Evolutionary conservation across 1,140 invertebrate species (phyloP).

Genomic region (Drosophila suzukii): DNA sequence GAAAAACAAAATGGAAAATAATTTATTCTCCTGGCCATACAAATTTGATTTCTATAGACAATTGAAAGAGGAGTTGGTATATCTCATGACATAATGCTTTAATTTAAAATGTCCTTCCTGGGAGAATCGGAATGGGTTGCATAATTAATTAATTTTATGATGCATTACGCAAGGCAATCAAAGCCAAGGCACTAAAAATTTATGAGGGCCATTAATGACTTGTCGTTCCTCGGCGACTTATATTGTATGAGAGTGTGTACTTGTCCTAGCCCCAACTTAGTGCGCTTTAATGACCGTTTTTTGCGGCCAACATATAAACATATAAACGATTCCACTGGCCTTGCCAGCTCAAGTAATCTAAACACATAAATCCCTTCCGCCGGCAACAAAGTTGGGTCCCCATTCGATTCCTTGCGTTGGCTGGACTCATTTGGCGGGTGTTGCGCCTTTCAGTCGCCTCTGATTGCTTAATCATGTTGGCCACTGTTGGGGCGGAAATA

Average conservation of each 20-base stretch:
- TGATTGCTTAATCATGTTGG: conserved; percentile 80
- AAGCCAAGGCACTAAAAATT: conserved; percentile 38
- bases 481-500: conserved; percentile 66
- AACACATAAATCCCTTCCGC: conserved; percentile 61
- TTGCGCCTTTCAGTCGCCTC: conserved; percentile 54
- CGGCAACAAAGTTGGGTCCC: conserved; percentile 36
- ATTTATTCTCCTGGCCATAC: conserved; percentile 1
- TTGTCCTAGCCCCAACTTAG: conserved; percentile 16
- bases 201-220: conserved; percentile 43
- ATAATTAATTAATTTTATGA: conserved; percentile 55
- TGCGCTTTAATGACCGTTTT: conserved; percentile 62
- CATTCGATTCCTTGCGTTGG: conserved; percentile 30
- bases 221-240: conserved; percentile 10
- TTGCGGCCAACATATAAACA: conserved; percentile 58
- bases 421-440: conserved; percentile 40
- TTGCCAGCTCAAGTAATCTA: conserved; percentile 57
- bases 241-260: conserved; percentile 8
- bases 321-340: conserved; percentile 58
- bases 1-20: not conserved
- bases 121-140: conserved; percentile 16
- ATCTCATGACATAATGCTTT: not conserved
- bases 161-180: conserved; percentile 45
- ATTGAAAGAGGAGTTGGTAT: not conserved
- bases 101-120: not conserved
- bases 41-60: not conserved